Percentiles rank a stretch among this genome's conserved stretches.
Evolutionary conservation across 2,888 invertebrate genomes (phyloP).

Genomic region (Cataglyphis altisquamis): DNA sequence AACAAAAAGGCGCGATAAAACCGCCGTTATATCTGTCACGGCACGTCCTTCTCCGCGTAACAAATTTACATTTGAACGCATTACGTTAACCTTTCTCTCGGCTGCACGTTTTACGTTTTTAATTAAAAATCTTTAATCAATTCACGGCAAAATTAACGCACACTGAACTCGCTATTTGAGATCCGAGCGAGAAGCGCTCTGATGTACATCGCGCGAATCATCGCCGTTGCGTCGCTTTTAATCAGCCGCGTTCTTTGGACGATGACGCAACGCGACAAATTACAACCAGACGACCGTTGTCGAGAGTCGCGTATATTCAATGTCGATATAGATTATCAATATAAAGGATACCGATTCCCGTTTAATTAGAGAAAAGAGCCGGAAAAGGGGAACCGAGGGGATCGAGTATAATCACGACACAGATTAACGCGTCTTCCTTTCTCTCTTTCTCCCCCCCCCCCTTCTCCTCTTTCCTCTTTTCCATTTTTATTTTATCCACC

Average conservation of each 20-base stretch:
- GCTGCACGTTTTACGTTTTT: constrained; percentile 2
- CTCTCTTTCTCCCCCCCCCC: neutral
- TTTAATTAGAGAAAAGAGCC: constrained; percentile 43
- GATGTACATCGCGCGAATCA: neutral
- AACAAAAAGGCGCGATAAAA: constrained; percentile 7
- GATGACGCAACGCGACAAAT: constrained; percentile 25
- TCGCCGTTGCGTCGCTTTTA: constrained; percentile 21
- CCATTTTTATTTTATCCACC: constrained; percentile 6
- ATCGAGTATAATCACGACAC: constrained; percentile 27
- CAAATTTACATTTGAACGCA: constrained; percentile 21
- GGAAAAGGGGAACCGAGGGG: neutral
- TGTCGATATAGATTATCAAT: neutral
- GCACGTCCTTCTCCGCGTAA: neutral
- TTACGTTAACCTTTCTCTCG: neutral
- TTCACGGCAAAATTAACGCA: constrained; percentile 9
- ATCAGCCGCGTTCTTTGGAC: constrained; percentile 8
- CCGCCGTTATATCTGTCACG: neutral
- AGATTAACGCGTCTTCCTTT: neutral
- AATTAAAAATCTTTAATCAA: constrained; percentile 30
- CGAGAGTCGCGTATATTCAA: neutral
- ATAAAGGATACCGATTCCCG: constrained; percentile 35
- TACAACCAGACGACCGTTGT: constrained; percentile 15
- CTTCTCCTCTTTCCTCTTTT: neutral
- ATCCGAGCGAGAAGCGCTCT: neutral
- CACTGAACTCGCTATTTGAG: neutral